phyloP scores from a whole-genome alignment of 2,113 vertebrate genomes.

The Carassius carassius region DNA sequence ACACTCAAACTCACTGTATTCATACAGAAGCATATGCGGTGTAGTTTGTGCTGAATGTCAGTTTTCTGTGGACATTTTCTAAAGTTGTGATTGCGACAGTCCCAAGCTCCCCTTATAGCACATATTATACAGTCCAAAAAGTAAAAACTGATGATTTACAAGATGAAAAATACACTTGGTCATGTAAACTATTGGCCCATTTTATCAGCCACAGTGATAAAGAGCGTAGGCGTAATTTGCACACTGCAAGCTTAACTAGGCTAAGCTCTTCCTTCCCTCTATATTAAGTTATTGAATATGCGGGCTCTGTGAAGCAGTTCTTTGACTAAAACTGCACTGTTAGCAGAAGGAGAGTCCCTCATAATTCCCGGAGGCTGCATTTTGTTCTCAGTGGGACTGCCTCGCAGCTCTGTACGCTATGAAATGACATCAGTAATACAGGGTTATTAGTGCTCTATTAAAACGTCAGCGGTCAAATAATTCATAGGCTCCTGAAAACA shows the following conservation, averaged over 20 bases:
- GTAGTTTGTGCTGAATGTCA: too few species aligned
- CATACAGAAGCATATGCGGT: neutral
- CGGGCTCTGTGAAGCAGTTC: slow-evolving; percentile 22
- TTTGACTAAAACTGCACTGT: slow-evolving; percentile 44
- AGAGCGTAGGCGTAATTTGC: slow-evolving; percentile 13
- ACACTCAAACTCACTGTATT: neutral
- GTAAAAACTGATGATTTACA: neutral
- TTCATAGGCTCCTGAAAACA: neutral
- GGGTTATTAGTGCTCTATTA: slow-evolving; percentile 29
- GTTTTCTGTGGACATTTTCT: too few species aligned
- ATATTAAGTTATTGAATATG: slow-evolving; percentile 13
- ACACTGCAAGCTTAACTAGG: neutral
- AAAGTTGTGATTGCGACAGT: neutral
- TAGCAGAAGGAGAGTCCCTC: slow-evolving; percentile 39
- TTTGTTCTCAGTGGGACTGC: slow-evolving; percentile 8
- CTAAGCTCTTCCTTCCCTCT: neutral
- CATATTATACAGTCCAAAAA: neutral
- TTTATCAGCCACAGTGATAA: neutral
- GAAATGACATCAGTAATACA: slow-evolving; percentile 23
- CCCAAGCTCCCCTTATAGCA: neutral
- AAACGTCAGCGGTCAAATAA: neutral
- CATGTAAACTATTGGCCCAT: neutral
- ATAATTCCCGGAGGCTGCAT: slow-evolving; percentile 32
- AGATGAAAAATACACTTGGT: neutral
- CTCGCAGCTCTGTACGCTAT: neutral